These are phyloP conservation scores for Actinia tenebrosa DNA, from an alignment of 64 coral and sea anemone genomes.

Conservation along the genomic window DNA sequence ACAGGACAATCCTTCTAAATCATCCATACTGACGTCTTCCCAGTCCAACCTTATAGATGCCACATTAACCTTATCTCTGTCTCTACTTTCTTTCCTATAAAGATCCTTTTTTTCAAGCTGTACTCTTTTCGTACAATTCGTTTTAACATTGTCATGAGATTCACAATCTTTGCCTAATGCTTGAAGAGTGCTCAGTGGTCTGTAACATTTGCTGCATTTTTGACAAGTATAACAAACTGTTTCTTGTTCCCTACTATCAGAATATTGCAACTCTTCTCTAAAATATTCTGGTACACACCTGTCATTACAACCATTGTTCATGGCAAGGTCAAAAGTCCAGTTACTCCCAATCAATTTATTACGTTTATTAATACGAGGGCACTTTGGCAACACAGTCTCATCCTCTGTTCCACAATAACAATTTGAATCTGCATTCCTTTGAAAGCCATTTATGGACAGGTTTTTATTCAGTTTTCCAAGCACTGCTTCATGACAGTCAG, in stretches of 20 bases:
- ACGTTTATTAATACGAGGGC: background rate
- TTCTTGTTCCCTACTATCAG: background rate
- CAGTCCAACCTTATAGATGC: conserved; percentile 39
- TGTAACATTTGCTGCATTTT: background rate
- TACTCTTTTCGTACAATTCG: background rate
- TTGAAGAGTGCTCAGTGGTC: background rate
- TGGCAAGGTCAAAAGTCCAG: background rate
- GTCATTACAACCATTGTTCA: background rate
- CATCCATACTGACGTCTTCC: background rate
- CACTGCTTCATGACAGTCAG: conserved; percentile 61
- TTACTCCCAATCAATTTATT: background rate
- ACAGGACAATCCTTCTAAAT: conserved; percentile 9
- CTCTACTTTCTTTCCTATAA: background rate
- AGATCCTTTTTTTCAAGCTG: background rate
- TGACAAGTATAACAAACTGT: background rate
- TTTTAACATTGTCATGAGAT: background rate
- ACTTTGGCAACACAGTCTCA: background rate
- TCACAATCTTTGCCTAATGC: background rate
- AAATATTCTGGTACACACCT: background rate
- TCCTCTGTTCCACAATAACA: background rate
- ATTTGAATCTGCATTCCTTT: background rate
- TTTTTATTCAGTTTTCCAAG: conserved; percentile 43
- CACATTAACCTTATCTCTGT: background rate
- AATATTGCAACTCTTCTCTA: background rate
- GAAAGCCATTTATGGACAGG: conserved; percentile 43